Conservation (phyloP, 1,140 invertebrate genomes). For the Tetramorium simillimum region DNA sequence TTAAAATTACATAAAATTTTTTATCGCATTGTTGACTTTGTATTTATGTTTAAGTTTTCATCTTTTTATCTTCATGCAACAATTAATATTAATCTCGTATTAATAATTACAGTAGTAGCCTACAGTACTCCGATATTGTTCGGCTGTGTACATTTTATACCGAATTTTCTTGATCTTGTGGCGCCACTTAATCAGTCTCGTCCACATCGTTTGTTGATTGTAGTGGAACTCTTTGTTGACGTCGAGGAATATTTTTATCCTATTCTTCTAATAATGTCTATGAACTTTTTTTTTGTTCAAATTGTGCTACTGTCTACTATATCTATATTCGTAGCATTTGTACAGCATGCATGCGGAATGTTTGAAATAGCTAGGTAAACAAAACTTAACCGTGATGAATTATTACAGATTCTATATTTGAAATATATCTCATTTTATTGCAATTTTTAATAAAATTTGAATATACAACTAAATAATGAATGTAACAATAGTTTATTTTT, state of each 20-base stretch:
- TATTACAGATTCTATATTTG: background rate
- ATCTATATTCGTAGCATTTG: constrained; percentile 50
- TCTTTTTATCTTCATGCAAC: background rate
- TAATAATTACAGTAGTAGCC: constrained; percentile 25
- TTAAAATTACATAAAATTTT: background rate
- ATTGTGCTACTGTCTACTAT: constrained; percentile 35
- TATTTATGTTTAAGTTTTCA: background rate
- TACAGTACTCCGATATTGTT: background rate
- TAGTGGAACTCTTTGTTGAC: constrained; percentile 59
- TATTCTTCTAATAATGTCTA: constrained; percentile 3
- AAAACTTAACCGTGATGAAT: background rate
- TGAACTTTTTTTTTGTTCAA: background rate
- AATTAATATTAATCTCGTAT: background rate
- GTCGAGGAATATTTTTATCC: constrained; percentile 58
- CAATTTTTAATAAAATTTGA: background rate
- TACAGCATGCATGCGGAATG: constrained; percentile 66
- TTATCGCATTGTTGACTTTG: background rate
- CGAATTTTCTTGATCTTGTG: constrained; percentile 45
- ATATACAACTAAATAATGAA: background rate
- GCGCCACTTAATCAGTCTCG: constrained; percentile 58
- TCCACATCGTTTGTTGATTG: background rate
- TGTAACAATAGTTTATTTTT: background rate
- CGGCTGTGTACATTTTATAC: constrained; percentile 19
- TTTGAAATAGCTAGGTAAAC: constrained; percentile 65
- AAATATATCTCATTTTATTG: background rate